These are phyloP conservation scores for Microplitis mediator DNA, from an alignment of 1,140 invertebrate species.

Conservation along the genomic window DNA sequence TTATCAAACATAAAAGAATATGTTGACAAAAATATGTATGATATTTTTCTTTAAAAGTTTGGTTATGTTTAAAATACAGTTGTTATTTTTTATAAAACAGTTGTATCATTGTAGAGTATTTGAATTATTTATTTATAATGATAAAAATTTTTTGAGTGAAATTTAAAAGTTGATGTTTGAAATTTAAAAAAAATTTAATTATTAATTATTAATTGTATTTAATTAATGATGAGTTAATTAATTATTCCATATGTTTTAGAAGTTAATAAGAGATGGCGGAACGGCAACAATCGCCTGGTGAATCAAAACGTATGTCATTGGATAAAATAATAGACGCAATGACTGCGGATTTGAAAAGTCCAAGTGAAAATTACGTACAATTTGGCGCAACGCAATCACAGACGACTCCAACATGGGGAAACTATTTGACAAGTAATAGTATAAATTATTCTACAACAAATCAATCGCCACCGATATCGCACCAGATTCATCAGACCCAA, in stretches of 20 bases:
- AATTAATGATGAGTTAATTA: neutral
- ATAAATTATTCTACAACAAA: conserved; percentile 30
- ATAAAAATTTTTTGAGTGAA: no score
- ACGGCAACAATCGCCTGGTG: conserved; percentile 45
- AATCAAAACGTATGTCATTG: conserved; percentile 57
- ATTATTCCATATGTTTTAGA: conserved; percentile 23
- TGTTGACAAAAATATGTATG: no score
- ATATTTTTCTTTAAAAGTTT: no score
- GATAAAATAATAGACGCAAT: conserved; percentile 69
- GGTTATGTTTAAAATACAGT: no score
- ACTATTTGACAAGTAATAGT: conserved; percentile 50
- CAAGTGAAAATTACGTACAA: conserved; percentile 66
- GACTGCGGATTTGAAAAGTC: conserved; percentile 66
- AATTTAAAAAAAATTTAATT: no score
- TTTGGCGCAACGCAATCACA: conserved; percentile 61
- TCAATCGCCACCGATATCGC: neutral
- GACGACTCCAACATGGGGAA: conserved; percentile 50
- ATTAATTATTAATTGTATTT: no score
- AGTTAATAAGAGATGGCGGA: conserved; percentile 47
- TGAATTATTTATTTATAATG: no score
- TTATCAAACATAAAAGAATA: no score
- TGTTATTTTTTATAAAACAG: no score
- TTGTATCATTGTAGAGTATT: no score
- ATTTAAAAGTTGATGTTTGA: no score
- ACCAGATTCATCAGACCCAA: neutral